Evolutionary conservation across 2,888 invertebrate species (phyloP).

Genomic region (Cylloceria caligata): DNA sequence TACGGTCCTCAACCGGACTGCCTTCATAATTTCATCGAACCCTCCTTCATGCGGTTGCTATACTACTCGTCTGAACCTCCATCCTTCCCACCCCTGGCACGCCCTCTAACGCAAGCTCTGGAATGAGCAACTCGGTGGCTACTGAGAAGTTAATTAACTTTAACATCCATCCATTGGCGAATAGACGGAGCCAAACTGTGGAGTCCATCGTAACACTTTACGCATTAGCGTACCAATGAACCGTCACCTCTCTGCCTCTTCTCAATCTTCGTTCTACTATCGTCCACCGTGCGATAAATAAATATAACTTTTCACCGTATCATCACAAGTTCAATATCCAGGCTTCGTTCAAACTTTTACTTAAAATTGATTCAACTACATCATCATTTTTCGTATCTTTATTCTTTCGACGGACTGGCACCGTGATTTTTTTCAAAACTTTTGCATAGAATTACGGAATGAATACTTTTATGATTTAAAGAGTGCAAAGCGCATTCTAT

Average conservation of each 20-base stretch:
- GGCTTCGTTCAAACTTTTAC: background rate
- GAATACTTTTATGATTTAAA: background rate
- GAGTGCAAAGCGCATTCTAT: background rate
- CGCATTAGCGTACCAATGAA: slow-evolving; percentile 8
- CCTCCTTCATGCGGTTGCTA: slow-evolving; percentile 9
- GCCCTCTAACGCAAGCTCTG: background rate
- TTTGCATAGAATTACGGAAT: background rate
- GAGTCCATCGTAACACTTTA: background rate
- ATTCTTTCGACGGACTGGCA: background rate
- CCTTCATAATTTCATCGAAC: slow-evolving; percentile 29
- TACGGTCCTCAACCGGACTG: slow-evolving; percentile 1
- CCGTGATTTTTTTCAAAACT: background rate
- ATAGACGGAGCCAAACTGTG: background rate
- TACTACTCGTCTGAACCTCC: background rate
- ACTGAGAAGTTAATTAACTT: slow-evolving; percentile 29
- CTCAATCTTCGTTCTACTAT: background rate
- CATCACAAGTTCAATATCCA: background rate
- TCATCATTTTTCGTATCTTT: background rate
- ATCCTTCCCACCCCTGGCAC: background rate
- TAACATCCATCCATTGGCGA: background rate
- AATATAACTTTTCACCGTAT: background rate
- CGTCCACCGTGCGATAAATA: background rate
- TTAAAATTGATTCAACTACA: background rate
- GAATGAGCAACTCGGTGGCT: slow-evolving; percentile 2
- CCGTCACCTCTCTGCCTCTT: background rate